Conservation (phyloP, 1,140 invertebrate species). For the Brachionus rubens region DNA sequence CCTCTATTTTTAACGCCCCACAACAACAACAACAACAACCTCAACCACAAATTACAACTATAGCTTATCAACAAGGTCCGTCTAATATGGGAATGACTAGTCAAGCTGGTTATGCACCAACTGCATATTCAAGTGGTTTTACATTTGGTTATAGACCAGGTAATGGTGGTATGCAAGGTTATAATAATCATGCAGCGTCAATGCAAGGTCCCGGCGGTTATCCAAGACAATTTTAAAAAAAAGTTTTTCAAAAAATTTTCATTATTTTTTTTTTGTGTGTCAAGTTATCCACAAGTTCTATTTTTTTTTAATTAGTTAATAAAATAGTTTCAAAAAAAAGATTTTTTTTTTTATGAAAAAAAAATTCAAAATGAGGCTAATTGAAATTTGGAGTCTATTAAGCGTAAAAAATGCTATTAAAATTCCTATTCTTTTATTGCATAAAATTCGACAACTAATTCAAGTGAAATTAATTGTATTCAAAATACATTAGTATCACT, state of each 20-base stretch:
- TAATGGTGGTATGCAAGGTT: background rate
- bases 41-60: background rate
- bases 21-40: background rate
- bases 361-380: no score
- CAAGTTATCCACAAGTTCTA: no score
- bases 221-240: slow-evolving; percentile 35
- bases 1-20: slow-evolving; percentile 1
- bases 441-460: no score
- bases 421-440: no score
- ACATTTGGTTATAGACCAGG: slow-evolving; percentile 6
- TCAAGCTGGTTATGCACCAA: background rate
- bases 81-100: background rate
- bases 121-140: background rate
- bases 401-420: no score
- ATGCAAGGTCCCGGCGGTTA: background rate
- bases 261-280: slow-evolving; percentile 1
- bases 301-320: no score
- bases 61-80: background rate
- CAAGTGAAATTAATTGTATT: no score
- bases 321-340: no score
- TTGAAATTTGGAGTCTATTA: no score
- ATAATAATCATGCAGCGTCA: background rate
- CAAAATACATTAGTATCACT: no score
- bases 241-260: background rate
- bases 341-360: no score